Evolutionary conservation across 2,797 vertebrate genomes (phyloP).

Genomic region (Gephyroberyx darwinii): DNA sequence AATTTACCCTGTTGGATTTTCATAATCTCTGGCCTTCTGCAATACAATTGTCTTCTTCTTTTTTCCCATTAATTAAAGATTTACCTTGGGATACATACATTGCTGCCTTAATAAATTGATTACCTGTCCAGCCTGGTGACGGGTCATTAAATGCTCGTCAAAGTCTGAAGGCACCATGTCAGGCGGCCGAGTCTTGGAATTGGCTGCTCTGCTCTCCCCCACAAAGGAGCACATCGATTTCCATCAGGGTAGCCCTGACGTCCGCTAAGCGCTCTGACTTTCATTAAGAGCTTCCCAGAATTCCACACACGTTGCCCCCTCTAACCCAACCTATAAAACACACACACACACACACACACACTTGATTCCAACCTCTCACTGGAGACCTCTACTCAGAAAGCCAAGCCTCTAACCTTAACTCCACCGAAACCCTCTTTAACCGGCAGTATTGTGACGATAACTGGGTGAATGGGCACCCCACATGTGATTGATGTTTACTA

Average conservation of each 20-base stretch:
- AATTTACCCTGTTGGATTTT: slow-evolving; percentile 44
- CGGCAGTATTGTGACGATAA: slow-evolving; percentile 12
- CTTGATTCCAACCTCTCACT: slow-evolving; percentile 7
- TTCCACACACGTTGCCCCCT: slow-evolving; percentile 54
- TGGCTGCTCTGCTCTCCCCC: slow-evolving; percentile 54
- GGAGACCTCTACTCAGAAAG: slow-evolving; percentile 20
- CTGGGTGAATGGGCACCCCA: slow-evolving; percentile 30
- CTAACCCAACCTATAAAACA: background rate
- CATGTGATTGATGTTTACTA: background rate
- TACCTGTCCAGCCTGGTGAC: slow-evolving; percentile 65
- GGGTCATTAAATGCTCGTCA: slow-evolving; percentile 79
- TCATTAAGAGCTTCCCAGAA: slow-evolving; percentile 67
- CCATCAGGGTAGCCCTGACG: slow-evolving; percentile 66
- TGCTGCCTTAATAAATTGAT: slow-evolving; percentile 83
- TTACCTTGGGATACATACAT: slow-evolving; percentile 82
- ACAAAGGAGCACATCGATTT: slow-evolving; percentile 81
- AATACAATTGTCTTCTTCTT: slow-evolving; percentile 51
- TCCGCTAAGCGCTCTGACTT: slow-evolving; percentile 67
- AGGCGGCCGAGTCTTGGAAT: slow-evolving; percentile 59
- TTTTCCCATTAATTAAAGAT: slow-evolving; percentile 79
- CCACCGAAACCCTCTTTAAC: slow-evolving; percentile 35
- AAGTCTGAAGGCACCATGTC: slow-evolving; percentile 67
- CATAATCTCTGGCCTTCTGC: slow-evolving; percentile 43
- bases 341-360: slow-evolving; percentile 20
- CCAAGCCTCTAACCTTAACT: background rate